Percentiles rank a stretch among this genome's conserved stretches.
phyloP scores from a whole-genome alignment of 2,113 vertebrate genomes.

The Aptenodytes patagonicus region DNA sequence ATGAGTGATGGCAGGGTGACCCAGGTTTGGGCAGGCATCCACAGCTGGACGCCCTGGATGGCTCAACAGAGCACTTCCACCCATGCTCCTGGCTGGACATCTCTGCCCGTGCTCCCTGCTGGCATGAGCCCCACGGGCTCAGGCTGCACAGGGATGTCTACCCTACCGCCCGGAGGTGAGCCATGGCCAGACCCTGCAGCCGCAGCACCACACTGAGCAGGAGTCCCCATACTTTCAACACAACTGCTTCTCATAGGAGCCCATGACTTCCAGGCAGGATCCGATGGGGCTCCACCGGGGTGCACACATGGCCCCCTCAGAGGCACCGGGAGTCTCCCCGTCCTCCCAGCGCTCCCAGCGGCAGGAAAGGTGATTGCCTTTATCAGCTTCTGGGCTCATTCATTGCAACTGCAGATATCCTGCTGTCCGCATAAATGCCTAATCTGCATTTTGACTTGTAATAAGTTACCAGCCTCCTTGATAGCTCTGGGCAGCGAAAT shows the following conservation, averaged over 20 bases:
- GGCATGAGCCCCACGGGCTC: rapidly evolving
- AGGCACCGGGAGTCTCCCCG: background rate
- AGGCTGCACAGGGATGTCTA: background rate
- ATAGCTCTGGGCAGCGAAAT: background rate
- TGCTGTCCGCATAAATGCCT: background rate
- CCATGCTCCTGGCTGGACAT: background rate
- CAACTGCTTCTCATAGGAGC: background rate
- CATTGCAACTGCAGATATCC: background rate
- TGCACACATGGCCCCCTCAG: no score
- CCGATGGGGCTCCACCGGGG: rapidly evolving
- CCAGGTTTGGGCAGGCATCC: background rate
- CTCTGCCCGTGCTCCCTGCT: background rate
- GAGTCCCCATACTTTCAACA: rapidly evolving
- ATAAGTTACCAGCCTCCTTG: background rate
- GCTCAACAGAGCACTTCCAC: background rate
- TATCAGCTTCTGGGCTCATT: background rate
- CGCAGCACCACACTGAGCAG: background rate
- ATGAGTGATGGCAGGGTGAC: background rate
- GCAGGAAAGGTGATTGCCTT: no score
- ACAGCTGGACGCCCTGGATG: background rate
- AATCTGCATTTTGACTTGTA: background rate
- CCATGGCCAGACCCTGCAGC: background rate
- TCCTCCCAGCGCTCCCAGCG: background rate
- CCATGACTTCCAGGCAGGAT: background rate
- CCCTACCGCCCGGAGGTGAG: rapidly evolving